phyloP scores from a whole-genome alignment of 2,888 invertebrate species.

The Trypoxylon attenuatum region DNA sequence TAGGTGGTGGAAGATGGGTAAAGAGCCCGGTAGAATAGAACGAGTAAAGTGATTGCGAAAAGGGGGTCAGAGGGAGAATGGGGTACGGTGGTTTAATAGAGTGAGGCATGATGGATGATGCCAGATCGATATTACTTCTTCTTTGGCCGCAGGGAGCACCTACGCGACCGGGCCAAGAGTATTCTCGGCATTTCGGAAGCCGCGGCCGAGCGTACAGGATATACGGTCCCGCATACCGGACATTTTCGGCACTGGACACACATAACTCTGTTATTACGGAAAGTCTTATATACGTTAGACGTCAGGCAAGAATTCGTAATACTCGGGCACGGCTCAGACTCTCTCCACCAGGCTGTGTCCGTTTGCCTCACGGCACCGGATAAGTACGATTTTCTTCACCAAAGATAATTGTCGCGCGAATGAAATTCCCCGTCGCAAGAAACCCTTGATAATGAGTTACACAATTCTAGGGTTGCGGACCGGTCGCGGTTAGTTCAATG shows the following conservation, averaged over 20 bases:
- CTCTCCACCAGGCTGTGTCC: conserved; percentile 13
- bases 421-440: conserved; percentile 49
- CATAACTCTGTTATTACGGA: conserved; percentile 47
- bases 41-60: conserved; percentile 64
- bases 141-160: conserved; percentile 24
- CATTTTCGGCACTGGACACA: conserved; percentile 47
- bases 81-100: conserved; percentile 67
- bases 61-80: conserved; percentile 55
- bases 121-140: conserved; percentile 64
- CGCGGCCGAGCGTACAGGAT: conserved; percentile 30
- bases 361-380: conserved; percentile 16
- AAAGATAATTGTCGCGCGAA: conserved; percentile 42
- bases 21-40: conserved; percentile 46
- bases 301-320: conserved; percentile 41
- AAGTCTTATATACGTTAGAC: conserved; percentile 37
- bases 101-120: conserved; percentile 67
- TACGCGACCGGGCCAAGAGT: conserved; percentile 28
- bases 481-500: too few species aligned
- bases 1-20: conserved; percentile 14
- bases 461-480: conserved; percentile 9
- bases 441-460: conserved; percentile 46
- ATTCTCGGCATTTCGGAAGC: conserved; percentile 48
- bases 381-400: conserved; percentile 37
- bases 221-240: conserved; percentile 46
- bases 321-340: conserved; percentile 16